Conservation (phyloP, 2,797 vertebrate genomes). For the Cetoscarus ocellatus region DNA sequence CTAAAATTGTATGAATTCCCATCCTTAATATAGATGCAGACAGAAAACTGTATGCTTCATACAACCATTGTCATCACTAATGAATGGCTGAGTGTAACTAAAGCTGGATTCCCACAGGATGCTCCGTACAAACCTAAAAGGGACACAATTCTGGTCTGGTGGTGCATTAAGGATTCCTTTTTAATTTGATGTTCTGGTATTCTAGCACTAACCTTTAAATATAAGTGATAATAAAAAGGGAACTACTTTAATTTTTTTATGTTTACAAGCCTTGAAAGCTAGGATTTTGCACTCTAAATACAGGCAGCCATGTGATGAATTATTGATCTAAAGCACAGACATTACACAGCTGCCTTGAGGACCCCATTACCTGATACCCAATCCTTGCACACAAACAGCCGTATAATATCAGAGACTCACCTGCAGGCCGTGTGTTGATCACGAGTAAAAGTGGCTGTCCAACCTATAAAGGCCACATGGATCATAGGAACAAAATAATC, state of each 20-base stretch:
- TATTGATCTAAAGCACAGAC: neutral
- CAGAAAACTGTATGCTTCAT: slow-evolving; percentile 37
- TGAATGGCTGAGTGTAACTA: slow-evolving; percentile 63
- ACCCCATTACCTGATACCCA: neutral
- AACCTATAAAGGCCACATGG: slow-evolving; percentile 49
- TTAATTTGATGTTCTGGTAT: neutral
- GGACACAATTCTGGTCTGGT: neutral
- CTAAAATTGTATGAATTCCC: no score
- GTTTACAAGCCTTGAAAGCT: neutral
- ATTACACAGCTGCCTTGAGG: neutral
- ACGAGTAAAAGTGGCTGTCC: slow-evolving; percentile 34
- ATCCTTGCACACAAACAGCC: neutral
- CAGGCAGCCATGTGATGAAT: neutral
- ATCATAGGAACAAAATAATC: slow-evolving; percentile 41
- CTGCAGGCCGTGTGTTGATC: slow-evolving; percentile 50
- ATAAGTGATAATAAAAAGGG: neutral
- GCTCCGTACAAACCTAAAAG: slow-evolving; percentile 26
- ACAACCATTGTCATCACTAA: slow-evolving; percentile 60
- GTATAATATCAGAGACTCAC: slow-evolving; percentile 55
- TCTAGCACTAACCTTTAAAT: neutral
- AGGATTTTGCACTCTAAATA: slow-evolving; percentile 6
- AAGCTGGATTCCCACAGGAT: slow-evolving; percentile 49
- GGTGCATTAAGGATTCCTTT: slow-evolving; percentile 17
- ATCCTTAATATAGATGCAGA: neutral
- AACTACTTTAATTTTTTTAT: neutral